Conservation (phyloP, 2,113 vertebrate genomes). For the Drymodes brunneopygia region DNA sequence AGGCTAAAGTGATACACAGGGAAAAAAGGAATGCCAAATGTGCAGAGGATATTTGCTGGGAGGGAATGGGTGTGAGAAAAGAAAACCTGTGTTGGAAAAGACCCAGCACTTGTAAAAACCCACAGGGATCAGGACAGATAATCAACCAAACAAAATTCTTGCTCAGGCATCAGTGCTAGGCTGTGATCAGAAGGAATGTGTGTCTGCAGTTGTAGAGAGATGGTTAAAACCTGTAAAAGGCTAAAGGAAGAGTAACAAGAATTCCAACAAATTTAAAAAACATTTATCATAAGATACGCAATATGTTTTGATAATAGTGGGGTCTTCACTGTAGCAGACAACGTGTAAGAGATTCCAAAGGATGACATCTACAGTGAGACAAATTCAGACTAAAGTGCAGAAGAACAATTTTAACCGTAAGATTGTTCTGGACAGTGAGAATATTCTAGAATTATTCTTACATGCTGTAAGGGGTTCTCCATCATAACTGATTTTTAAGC, state of each 20-base stretch:
- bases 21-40: not conserved
- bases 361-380: not conserved
- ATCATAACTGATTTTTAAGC: not conserved
- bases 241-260: not conserved
- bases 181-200: not conserved
- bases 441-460: not conserved
- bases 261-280: not conserved
- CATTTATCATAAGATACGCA: not conserved
- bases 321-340: not conserved
- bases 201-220: not conserved
- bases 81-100: not conserved
- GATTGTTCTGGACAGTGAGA: not conserved
- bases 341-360: not conserved
- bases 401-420: not conserved
- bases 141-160: not conserved
- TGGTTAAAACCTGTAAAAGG: not conserved
- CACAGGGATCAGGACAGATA: not conserved
- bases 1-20: not conserved
- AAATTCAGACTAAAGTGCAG: not conserved
- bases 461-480: not conserved
- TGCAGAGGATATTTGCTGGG: not conserved
- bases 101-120: not conserved
- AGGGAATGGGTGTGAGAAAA: not conserved
- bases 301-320: not conserved
- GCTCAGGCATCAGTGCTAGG: not conserved